Evolutionary conservation across 2,113 vertebrate genomes (phyloP).

Genomic region (Gila orcuttii): DNA sequence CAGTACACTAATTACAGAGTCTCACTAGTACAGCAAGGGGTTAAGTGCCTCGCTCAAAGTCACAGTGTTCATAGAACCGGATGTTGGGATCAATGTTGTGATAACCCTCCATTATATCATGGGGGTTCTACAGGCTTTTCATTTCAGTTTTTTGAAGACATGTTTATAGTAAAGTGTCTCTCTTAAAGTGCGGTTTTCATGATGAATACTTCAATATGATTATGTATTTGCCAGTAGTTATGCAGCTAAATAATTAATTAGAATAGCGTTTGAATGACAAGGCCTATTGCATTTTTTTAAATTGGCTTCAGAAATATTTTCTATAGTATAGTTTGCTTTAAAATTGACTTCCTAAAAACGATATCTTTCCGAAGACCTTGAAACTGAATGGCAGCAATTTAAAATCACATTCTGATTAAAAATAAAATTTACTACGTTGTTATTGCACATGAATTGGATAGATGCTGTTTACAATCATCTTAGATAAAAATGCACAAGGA

Average conservation of each 20-base stretch:
- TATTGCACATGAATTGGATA: no score
- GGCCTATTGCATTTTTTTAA: background rate
- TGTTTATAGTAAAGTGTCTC: background rate
- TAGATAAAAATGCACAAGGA: no score
- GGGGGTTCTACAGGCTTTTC: background rate
- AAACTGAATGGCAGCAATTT: background rate
- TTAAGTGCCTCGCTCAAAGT: slow-evolving; percentile 6
- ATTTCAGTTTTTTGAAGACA: background rate
- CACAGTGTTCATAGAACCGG: background rate
- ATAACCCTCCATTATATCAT: background rate
- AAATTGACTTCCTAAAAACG: background rate
- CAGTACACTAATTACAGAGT: slow-evolving; percentile 23
- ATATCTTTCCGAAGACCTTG: background rate
- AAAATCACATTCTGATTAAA: background rate
- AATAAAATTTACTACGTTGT: no score
- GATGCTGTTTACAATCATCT: no score
- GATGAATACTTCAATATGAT: background rate
- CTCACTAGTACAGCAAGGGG: slow-evolving; percentile 5
- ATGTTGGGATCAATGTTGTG: slow-evolving; percentile 4
- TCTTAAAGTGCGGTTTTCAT: background rate
- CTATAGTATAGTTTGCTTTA: background rate
- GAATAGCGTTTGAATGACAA: background rate
- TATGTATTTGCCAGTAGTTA: background rate
- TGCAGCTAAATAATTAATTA: background rate
- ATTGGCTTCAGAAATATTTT: background rate